Evolutionary conservation across 2,797 vertebrate genomes (phyloP).

Genomic region (Gymnocypris eckloni): DNA sequence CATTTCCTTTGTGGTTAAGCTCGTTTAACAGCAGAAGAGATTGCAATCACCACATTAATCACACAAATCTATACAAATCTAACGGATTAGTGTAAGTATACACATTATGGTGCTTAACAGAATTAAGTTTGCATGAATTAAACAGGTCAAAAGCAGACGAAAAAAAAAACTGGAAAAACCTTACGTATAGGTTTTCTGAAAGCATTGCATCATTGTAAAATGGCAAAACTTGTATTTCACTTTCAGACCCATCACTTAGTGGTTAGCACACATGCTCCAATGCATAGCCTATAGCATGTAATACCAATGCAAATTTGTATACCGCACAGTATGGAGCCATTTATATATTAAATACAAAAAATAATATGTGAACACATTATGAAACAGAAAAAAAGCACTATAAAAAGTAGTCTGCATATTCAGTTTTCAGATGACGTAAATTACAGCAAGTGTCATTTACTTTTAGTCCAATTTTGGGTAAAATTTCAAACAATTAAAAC

Average conservation of each 20-base stretch:
- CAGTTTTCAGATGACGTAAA: neutral
- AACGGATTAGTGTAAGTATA: neutral
- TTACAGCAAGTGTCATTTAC: neutral
- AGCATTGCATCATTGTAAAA: neutral
- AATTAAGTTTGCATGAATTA: neutral
- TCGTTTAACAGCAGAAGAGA: neutral
- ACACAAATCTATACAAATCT: neutral
- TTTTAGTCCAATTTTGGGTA: neutral
- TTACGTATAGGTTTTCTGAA: neutral
- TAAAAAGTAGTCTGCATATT: neutral
- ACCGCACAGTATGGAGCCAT: neutral
- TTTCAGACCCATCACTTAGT: neutral
- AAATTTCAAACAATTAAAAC: neutral
- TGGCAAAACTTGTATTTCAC: neutral
- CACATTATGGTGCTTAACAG: neutral
- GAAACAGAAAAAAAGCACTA: neutral
- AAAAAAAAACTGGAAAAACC: neutral
- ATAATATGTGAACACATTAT: neutral
- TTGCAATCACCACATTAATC: neutral
- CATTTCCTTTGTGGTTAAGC: slow-evolving; percentile 1
- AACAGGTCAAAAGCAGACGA: neutral
- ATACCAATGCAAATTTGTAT: neutral
- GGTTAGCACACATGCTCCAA: neutral
- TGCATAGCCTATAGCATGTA: neutral
- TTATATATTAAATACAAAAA: neutral